A percentile compares a stretch with the other conserved stretches of the same genome.
Conservation (phyloP, 1,140 invertebrate species). For the Leguminivora glycinivorella region DNA sequence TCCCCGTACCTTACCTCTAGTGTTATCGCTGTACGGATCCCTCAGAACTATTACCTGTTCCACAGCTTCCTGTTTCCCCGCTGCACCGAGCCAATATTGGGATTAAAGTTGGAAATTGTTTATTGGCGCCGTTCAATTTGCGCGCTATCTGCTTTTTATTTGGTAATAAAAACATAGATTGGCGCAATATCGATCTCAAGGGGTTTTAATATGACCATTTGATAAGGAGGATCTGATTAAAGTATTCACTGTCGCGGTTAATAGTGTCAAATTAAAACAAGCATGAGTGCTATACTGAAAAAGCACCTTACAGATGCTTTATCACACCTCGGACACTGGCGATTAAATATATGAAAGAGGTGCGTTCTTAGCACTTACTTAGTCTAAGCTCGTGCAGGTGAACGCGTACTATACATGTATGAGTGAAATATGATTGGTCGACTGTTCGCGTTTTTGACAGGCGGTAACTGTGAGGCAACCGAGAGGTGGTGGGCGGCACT, state of each 20-base stretch:
- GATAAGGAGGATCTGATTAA: background rate
- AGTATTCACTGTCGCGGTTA: background rate
- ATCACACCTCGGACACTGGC: no score
- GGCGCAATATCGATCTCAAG: background rate
- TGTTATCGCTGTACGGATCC: background rate
- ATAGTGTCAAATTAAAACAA: background rate
- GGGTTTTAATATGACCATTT: background rate
- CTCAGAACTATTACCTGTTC: background rate
- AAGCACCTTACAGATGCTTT: no score
- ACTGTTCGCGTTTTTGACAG: no score
- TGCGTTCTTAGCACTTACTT: no score
- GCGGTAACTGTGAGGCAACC: no score
- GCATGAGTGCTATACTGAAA: no score
- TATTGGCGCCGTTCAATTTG: constrained; percentile 9
- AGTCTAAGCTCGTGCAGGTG: no score
- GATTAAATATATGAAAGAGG: no score
- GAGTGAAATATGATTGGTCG: no score
- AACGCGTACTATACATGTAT: no score
- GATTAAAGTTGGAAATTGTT: constrained; percentile 15
- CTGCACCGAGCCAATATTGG: constrained; percentile 18
- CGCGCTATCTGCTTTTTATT: constrained; percentile 5
- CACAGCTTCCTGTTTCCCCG: background rate
- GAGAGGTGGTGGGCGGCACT: no score
- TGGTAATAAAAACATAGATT: constrained; percentile 8
- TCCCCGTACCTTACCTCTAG: no score